Percentiles rank a stretch among this genome's conserved stretches.
phyloP scores from a whole-genome alignment of 2,113 vertebrate species.

The Talpa occidentalis region DNA sequence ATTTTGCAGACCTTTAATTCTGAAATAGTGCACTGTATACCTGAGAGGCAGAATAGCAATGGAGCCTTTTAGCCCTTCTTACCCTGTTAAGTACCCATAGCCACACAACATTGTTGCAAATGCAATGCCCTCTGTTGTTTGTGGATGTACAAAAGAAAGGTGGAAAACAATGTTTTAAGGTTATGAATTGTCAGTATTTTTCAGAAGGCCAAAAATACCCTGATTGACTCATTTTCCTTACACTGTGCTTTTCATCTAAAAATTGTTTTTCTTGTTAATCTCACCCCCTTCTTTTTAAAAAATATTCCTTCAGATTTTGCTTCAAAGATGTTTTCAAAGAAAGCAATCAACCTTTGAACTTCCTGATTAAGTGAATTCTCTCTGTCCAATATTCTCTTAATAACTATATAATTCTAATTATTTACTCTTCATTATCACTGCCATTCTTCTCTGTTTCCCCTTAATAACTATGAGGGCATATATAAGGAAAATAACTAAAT shows the following conservation, averaged over 20 bases:
- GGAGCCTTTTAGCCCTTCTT: no score
- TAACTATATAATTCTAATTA: background rate
- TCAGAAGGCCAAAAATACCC: no score
- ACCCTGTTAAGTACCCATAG: no score
- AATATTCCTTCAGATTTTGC: background rate
- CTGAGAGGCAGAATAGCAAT: no score
- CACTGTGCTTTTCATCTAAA: background rate
- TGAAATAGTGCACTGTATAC: no score
- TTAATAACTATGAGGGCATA: background rate
- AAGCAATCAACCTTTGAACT: background rate
- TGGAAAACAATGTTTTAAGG: no score
- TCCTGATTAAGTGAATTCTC: background rate
- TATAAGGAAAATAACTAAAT: no score
- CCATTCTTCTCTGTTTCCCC: background rate
- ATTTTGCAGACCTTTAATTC: no score
- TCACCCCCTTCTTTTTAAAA: background rate
- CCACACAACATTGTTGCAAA: no score
- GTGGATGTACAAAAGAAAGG: no score
- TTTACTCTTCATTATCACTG: background rate
- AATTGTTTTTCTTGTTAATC: rapidly evolving
- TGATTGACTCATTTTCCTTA: background rate
- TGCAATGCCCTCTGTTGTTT: no score
- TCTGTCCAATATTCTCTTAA: background rate
- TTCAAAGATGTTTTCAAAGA: background rate
- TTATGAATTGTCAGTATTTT: no score